Conservation (phyloP, 2,113 vertebrate genomes). For the Prochilodus magdalenae region DNA sequence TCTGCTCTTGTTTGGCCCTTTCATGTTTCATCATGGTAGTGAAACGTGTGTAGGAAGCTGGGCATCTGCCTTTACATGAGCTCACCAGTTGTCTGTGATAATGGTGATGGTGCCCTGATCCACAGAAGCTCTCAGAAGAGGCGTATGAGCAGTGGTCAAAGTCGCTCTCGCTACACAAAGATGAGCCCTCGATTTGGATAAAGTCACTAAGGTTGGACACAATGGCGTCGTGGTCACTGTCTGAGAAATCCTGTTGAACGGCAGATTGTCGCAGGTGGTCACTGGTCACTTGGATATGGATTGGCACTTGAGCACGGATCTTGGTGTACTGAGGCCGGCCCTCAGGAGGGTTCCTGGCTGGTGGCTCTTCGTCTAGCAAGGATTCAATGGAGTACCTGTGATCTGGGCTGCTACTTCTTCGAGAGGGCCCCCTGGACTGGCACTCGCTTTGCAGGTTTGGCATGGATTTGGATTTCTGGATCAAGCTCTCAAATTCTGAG, state of each 20-base stretch:
- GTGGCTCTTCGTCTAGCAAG: slow-evolving; percentile 82
- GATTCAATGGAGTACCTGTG: slow-evolving; percentile 85
- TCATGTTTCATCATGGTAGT: slow-evolving; percentile 88
- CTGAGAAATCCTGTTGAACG: slow-evolving; percentile 83
- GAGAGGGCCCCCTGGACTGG: slow-evolving; percentile 69
- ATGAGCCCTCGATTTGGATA: slow-evolving; percentile 87
- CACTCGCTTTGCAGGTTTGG: slow-evolving; percentile 83
- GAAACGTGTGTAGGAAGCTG: slow-evolving; percentile 87
- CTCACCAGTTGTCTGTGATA: slow-evolving; percentile 84
- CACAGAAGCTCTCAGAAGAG: slow-evolving; percentile 89
- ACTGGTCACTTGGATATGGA: slow-evolving; percentile 85
- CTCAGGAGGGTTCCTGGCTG: slow-evolving; percentile 73
- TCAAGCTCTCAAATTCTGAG: slow-evolving; percentile 86
- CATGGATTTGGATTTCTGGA: slow-evolving; percentile 90
- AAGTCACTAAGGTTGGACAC: slow-evolving; percentile 79
- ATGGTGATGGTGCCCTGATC: slow-evolving; percentile 80
- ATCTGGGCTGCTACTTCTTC: slow-evolving; percentile 74
- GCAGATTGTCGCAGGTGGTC: slow-evolving; percentile 70
- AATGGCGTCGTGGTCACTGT: slow-evolving; percentile 89
- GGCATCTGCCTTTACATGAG: slow-evolving; percentile 87
- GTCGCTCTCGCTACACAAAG: slow-evolving; percentile 96
- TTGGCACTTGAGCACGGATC: slow-evolving; percentile 77
- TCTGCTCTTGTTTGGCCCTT: slow-evolving; percentile 79
- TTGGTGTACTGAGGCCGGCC: slow-evolving; percentile 69
- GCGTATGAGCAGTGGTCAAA: slow-evolving; percentile 95